Conservation (phyloP, 2,888 invertebrate genomes). For the Ceriagrion tenellum region DNA sequence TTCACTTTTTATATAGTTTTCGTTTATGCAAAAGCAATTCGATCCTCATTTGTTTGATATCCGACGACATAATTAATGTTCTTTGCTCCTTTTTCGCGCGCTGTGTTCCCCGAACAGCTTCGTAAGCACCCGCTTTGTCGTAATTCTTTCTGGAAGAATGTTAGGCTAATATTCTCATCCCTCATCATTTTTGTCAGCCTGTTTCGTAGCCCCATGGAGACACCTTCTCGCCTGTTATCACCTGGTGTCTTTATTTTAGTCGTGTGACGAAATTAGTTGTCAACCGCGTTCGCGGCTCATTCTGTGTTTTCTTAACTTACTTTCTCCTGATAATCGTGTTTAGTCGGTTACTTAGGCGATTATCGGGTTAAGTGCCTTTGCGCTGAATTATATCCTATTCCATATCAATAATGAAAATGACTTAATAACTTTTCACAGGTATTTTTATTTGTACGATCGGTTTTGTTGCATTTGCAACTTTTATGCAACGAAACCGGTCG, state of each 20-base stretch:
- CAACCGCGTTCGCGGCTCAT: no score
- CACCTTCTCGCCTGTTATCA: background rate
- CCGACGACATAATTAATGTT: background rate
- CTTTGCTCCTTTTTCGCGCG: background rate
- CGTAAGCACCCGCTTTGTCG: background rate
- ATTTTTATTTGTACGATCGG: no score
- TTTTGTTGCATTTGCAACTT: no score
- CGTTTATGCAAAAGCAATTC: background rate
- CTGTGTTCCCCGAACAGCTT: background rate
- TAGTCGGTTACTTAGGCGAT: no score
- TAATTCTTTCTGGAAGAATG: background rate
- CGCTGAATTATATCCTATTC: no score
- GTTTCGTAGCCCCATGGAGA: background rate
- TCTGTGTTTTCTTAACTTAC: no score
- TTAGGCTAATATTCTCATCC: background rate
- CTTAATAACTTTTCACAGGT: no score
- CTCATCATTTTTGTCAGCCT: background rate
- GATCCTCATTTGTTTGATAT: background rate
- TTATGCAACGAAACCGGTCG: no score
- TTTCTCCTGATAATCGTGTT: no score
- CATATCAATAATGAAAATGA: no score
- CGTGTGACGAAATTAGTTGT: no score
- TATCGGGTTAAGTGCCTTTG: no score
- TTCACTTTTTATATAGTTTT: background rate
- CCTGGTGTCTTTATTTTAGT: background rate